These are phyloP conservation scores for Tetramorium bicarinatum DNA, from an alignment of 2,888 invertebrate genomes.

Conservation along the genomic window DNA sequence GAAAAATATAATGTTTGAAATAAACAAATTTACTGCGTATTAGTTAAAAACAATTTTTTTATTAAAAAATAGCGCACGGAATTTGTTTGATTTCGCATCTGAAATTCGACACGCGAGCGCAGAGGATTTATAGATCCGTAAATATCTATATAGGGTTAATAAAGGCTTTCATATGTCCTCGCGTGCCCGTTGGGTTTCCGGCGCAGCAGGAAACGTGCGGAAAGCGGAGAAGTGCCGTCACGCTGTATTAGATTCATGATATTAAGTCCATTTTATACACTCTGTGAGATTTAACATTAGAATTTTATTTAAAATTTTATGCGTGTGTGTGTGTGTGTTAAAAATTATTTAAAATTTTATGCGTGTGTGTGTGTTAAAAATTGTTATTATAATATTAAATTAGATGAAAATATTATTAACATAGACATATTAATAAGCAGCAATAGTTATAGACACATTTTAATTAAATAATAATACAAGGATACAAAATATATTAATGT, in stretches of 20 bases:
- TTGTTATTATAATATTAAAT: neutral
- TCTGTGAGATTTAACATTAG: neutral
- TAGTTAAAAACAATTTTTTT: neutral
- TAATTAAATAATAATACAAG: neutral
- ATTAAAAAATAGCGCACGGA: neutral
- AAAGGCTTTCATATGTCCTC: constrained; percentile 33
- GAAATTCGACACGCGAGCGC: constrained; percentile 5
- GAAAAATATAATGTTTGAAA: neutral
- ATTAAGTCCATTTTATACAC: constrained; percentile 25
- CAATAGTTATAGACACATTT: neutral
- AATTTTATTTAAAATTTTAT: neutral
- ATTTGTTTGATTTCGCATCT: neutral
- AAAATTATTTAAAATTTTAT: neutral
- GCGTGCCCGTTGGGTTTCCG: constrained; percentile 38
- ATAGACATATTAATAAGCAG: neutral
- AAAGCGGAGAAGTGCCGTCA: constrained; percentile 28
- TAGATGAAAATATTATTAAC: neutral
- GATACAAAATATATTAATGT: neutral
- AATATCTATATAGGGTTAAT: constrained; percentile 42
- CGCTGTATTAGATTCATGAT: neutral
- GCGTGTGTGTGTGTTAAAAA: neutral
- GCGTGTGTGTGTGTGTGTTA: neutral
- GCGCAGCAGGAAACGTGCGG: constrained; percentile 35
- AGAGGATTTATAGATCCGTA: constrained; percentile 14
- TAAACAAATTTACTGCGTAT: neutral